Evolutionary conservation across 92 coral and sea anemone genomes (phyloP).

Genomic region (Ricordea florida): DNA sequence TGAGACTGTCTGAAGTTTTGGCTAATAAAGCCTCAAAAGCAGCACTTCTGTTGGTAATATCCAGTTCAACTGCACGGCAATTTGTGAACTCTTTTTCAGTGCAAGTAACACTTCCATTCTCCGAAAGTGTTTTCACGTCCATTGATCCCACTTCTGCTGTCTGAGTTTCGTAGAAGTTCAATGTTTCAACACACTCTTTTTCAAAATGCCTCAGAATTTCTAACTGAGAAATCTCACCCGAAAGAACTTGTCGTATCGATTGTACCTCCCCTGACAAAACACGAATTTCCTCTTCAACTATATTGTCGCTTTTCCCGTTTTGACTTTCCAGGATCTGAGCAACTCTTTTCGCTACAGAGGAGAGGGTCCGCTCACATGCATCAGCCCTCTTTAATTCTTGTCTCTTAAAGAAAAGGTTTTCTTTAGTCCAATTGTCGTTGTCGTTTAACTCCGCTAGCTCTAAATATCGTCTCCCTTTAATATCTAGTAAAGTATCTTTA

Average conservation of each 20-base stretch:
- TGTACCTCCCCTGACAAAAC: constrained; percentile 20
- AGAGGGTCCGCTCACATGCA: constrained; percentile 12
- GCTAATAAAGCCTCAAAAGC: constrained; percentile 23
- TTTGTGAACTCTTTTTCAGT: constrained; percentile 53
- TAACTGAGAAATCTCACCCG: constrained; percentile 15
- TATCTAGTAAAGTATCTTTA: constrained; percentile 18
- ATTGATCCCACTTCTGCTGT: background rate
- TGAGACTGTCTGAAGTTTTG: constrained; percentile 17
- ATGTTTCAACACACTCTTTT: constrained; percentile 7
- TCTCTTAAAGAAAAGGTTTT: background rate
- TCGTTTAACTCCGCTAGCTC: constrained; percentile 17
- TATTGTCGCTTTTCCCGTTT: constrained; percentile 12
- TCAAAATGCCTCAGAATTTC: constrained; percentile 31
- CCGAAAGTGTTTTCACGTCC: background rate
- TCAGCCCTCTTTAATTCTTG: constrained; percentile 29
- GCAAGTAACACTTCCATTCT: background rate
- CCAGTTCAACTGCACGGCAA: constrained; percentile 38
- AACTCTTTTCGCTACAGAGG: background rate
- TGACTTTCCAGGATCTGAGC: background rate
- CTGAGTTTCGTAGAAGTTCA: background rate
- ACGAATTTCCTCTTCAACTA: constrained; percentile 36
- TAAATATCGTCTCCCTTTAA: background rate
- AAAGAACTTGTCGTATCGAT: background rate
- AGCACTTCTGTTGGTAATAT: constrained; percentile 41
- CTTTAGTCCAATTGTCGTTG: constrained; percentile 39